These are phyloP conservation scores for Apogon hyalosoma DNA, from an alignment of 2,797 vertebrate genomes.

Conservation along the genomic window DNA sequence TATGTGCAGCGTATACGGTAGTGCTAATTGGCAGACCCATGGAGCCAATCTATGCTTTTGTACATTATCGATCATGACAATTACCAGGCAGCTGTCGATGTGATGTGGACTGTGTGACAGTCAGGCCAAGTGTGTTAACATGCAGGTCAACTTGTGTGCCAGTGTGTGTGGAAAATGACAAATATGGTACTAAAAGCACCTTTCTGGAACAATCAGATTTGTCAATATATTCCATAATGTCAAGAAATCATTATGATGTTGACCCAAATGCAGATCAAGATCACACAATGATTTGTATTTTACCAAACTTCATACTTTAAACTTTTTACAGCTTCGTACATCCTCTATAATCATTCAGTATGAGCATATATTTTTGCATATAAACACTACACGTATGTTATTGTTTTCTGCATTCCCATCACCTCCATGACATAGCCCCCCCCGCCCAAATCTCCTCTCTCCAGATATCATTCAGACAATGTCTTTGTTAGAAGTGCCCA, in stretches of 20 bases:
- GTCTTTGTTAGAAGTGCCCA: constrained; percentile 63
- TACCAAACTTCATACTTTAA: too few relatives aligned
- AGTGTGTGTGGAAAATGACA: too few relatives aligned
- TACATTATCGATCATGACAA: neutral
- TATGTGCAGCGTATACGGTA: too few relatives aligned
- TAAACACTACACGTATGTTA: too few relatives aligned
- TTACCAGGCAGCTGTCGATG: neutral
- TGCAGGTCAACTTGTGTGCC: neutral
- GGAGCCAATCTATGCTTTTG: neutral
- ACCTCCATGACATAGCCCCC: too few relatives aligned
- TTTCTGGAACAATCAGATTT: neutral
- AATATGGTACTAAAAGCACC: neutral
- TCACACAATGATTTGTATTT: too few relatives aligned
- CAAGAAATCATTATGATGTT: neutral
- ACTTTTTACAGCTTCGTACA: too few relatives aligned
- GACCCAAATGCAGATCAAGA: neutral
- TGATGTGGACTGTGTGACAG: neutral
- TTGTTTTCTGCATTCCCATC: neutral
- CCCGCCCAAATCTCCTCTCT: neutral
- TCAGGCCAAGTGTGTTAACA: neutral
- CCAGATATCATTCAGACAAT: constrained; percentile 30
- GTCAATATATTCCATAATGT: neutral
- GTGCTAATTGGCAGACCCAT: neutral
- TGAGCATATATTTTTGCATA: too few relatives aligned
- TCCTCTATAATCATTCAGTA: too few relatives aligned